These are phyloP conservation scores for Chloroclysta siterata DNA, from an alignment of 2,888 invertebrate species.

Conservation along the genomic window DNA sequence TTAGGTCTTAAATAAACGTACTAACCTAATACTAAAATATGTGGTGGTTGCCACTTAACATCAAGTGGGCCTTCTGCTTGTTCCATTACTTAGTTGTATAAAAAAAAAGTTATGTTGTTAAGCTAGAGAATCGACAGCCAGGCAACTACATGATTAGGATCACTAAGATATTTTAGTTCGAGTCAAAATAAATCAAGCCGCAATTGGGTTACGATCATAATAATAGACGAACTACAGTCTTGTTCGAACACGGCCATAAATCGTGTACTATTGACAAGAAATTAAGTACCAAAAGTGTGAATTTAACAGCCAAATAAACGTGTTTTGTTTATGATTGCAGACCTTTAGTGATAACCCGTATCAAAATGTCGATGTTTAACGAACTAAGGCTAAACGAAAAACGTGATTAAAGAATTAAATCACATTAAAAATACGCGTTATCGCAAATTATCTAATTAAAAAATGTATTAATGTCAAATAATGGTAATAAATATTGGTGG, in stretches of 20 bases:
- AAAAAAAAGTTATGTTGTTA: too few relatives aligned
- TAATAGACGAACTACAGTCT: neutral
- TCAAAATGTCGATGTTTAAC: slow-evolving; percentile 6
- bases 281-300: slow-evolving; percentile 7
- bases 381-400: slow-evolving; percentile 4
- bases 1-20: too few relatives aligned
- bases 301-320: slow-evolving; percentile 3
- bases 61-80: too few relatives aligned
- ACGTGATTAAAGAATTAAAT: slow-evolving; percentile 1
- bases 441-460: neutral
- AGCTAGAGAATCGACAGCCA: too few relatives aligned
- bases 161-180: neutral
- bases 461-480: too few relatives aligned
- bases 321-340: slow-evolving; percentile 9
- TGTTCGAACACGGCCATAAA: neutral
- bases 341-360: slow-evolving; percentile 25
- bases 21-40: too few relatives aligned
- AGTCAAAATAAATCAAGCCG: neutral
- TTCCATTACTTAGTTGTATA: too few relatives aligned
- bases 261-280: slow-evolving; percentile 1
- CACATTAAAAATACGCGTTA: neutral
- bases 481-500: too few relatives aligned
- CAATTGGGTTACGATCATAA: neutral
- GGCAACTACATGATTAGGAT: too few relatives aligned
- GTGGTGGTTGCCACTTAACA: too few relatives aligned